Base-by-base conservation (phyloP, 2,888 invertebrate genomes). In the Stenodera caucasica region DNA sequence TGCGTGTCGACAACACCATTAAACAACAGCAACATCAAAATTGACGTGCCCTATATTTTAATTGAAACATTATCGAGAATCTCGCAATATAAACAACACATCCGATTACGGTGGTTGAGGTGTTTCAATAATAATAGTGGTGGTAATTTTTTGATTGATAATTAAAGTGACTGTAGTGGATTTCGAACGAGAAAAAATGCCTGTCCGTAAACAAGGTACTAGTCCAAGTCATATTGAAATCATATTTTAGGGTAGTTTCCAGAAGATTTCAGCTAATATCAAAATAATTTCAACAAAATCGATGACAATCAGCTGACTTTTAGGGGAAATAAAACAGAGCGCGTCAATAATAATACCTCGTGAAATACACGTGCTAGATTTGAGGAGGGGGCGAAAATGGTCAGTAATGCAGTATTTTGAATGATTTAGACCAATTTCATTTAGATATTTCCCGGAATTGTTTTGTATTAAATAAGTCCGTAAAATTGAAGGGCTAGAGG, bases 161-260 rank as follows among this genome's bases (percentile, higher is more conserved):
- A 5, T 18, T 11, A 12, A 7, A 15, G 45, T 9, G 11, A 45
- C 21, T 45, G 40, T 45, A 21, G 40, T 4, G 4, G 21, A 29
- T 53, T 23, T 50, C 37, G 21, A 11, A 50, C 14, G 49, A 23
- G 55, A 21, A 33, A 14, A 32, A 82, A 88, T 89, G 88, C 88
- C 88, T 81, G 88, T 88, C 81, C 87, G 88, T 81, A 89, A 89
- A 84, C 88, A 89, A 88, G 88, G 88, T 88, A 82, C 74, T 76
- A 71, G 67, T 70, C 70, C 68, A 69, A 72, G 72, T 74, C 69
- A 65, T 71, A 53, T 60, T 9, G 2, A 1, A 21, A 11, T 2
- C 12, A 2, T 4, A 45, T n/a, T n/a, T n/a, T n/a, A 4, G 45
- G 45, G 33, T n/a, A 4, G 37, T 26, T 26, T 26, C 3, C 7